These are phyloP conservation scores for Drosophila mayri DNA, from an alignment of 1,140 invertebrate genomes.

Conservation along the genomic window DNA sequence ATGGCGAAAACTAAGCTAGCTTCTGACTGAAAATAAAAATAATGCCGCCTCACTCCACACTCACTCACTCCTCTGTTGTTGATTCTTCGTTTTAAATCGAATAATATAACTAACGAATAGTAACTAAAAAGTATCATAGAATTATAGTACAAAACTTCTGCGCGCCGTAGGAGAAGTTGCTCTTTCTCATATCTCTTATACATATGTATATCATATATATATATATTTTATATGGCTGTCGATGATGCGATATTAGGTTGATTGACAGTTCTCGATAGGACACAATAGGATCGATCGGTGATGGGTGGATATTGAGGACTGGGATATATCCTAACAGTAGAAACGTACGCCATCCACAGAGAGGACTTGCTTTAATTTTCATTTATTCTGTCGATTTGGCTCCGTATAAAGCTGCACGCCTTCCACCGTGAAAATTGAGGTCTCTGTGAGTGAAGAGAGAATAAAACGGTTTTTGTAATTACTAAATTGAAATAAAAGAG, in stretches of 20 bases:
- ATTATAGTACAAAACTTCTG: slow-evolving; percentile 54
- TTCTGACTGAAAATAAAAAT: slow-evolving; percentile 67
- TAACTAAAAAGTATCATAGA: slow-evolving; percentile 55
- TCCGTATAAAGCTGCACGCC: slow-evolving; percentile 92
- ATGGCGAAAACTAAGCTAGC: slow-evolving; percentile 51
- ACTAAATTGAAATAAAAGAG: slow-evolving; percentile 15
- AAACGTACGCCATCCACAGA: slow-evolving; percentile 85
- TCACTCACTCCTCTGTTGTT: slow-evolving; percentile 3
- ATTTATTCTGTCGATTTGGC: slow-evolving; percentile 85
- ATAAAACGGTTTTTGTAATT: slow-evolving; percentile 1
- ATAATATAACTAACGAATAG: slow-evolving; percentile 34
- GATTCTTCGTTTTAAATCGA: slow-evolving; percentile 37
- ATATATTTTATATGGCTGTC: slow-evolving; percentile 56
- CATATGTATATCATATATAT: slow-evolving; percentile 10
- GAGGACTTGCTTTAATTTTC: slow-evolving; percentile 86
- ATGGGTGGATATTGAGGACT: slow-evolving; percentile 17
- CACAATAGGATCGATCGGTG: slow-evolving; percentile 21
- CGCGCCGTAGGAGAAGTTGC: slow-evolving; percentile 26
- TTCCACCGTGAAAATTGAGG: slow-evolving; percentile 96
- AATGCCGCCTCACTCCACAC: slow-evolving; percentile 36
- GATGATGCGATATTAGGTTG: slow-evolving; percentile 41
- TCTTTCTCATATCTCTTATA: slow-evolving; percentile 1
- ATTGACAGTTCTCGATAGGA: slow-evolving; percentile 38
- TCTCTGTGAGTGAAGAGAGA: slow-evolving; percentile 88
- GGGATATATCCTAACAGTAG: slow-evolving; percentile 79